Base-by-base conservation (phyloP, 2,113 vertebrate species). In the Hirundichthys speculiger region DNA sequence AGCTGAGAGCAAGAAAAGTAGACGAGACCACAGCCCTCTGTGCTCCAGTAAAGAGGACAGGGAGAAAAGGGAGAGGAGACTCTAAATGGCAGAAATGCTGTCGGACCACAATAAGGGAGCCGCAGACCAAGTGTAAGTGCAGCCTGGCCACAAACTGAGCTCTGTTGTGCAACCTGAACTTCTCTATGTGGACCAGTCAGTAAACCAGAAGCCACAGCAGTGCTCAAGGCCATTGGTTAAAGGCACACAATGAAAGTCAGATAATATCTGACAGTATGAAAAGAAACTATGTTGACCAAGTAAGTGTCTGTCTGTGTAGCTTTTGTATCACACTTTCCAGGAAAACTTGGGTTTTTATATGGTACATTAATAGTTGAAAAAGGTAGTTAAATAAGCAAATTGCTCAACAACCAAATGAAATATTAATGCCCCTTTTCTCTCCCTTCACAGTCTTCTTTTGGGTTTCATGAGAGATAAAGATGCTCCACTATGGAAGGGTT, bases 401-500 rank as follows among this genome's bases (percentile, higher is more conserved):
- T 15, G 25, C 11, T 34, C 30, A 34, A 34, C 30, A 34, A 7
- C 30, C 30, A 2, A 10, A 5, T 34, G 3, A 46, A 18, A 2
- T 22, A 38, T 50, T 20, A 3, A 20, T 46, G 14, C 3, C 43
- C 13, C 64, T 1, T 22, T 45, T 40, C 4, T 60, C 42, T 49
- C 27, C 53, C 16, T 73, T 62, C 48, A 2, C 77, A 98, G 96
- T 80, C 92, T 98, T 52, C 94, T 98, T 38, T 85, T 98, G 84
- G 91, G 89, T 62, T 98, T 98, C 75, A 93, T 95, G 52, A 90
- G 86, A 6, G 92, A 94, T 1, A 65, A 78, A 22, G 81, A 91
- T 0, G 87, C 92, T 25, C 93, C 95, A 0, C 65, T 86, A 60
- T 98, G 96, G 96, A 93, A 94, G n/a, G 96, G 96, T 66, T 94